Evolutionary conservation across 2,888 invertebrate genomes (phyloP), one percentile per base, ranked within the genome.

Genomic region (Graphium colonna): DNA sequence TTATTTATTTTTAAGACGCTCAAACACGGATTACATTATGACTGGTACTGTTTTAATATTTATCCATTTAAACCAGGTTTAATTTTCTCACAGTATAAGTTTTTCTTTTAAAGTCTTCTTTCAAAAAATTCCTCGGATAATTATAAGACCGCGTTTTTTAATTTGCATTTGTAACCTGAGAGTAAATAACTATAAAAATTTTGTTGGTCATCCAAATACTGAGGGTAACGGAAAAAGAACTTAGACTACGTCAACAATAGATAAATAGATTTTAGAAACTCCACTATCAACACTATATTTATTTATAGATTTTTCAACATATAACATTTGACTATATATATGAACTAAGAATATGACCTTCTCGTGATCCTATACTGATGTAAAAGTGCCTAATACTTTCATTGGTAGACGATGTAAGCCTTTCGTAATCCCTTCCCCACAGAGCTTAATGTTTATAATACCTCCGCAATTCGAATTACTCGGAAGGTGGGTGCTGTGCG

Each of bases 1-100:
- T 53, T 53, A 43, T 46, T 43, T 53, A 48, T 38, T 53, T 48
- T 44, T 43, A 39, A 18, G 26, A 38, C 26, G 18, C 31, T 33
- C 41, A 36, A 52, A 16, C 40, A 42, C 41, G 36, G 41, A 52
- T 47, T 52, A 52, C 15, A 28, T 13, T 43, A 28, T 42, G 31
- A 18, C 17, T 10, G 47, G 17, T 3, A 9, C n/a, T 21, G 5
- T 36, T 43, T 33, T 33, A 42, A 36, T 9, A n/a, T 18, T 16
- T 45, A 17, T 36, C 28, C 31, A n/a, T 17, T 15, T 7, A 1
- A 3, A 7, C 12, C 26, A 21, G 3, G 10, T 26, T 43, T 43
- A 8, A 16, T 44, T 16, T 10, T 8, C 0, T 15, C 9, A 10
- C 21, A 43, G 2, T n/a, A 1, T 42, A 8, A 28, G 4, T 7